These are phyloP conservation scores for Physeter macrocephalus DNA, from an alignment of 2,113 vertebrate genomes.

Conservation along the genomic window DNA sequence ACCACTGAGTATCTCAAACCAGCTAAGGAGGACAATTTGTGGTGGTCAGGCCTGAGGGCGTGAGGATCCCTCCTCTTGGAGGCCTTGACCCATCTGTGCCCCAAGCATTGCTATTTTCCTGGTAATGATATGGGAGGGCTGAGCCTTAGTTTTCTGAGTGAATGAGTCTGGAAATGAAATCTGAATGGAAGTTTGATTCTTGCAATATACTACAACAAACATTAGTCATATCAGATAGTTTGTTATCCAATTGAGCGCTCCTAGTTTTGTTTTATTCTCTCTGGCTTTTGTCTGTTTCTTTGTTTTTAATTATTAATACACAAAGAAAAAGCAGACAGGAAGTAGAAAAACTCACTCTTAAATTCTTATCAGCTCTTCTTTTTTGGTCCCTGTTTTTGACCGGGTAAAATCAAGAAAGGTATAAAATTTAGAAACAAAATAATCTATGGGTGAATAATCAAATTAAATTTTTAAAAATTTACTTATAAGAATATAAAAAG, in stretches of 20 bases:
- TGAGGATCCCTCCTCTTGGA: not conserved
- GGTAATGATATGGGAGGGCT: not conserved
- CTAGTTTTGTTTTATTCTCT: not conserved
- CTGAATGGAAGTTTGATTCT: not conserved
- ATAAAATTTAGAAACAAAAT: not conserved
- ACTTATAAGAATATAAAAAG: constrained; percentile 11
- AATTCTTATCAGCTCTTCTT: not conserved
- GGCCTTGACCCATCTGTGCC: not conserved
- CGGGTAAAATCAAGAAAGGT: not conserved
- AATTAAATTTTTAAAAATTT: not conserved
- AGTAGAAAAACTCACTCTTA: not conserved
- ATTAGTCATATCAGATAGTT: not conserved
- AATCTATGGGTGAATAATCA: not conserved
- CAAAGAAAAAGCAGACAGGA: not conserved
- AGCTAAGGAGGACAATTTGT: not conserved
- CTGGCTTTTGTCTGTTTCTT: not conserved
- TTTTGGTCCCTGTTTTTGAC: not conserved
- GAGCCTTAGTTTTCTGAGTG: not conserved
- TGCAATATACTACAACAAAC: not conserved
- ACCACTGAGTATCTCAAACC: not conserved
- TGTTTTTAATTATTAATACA: not conserved
- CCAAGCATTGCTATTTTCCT: not conserved
- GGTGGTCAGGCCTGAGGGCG: not conserved
- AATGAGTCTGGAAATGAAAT: not conserved
- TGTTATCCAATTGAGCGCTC: not conserved